Evolutionary conservation across 2,888 invertebrate species (phyloP).

Genomic region (Corythucha ciliata): DNA sequence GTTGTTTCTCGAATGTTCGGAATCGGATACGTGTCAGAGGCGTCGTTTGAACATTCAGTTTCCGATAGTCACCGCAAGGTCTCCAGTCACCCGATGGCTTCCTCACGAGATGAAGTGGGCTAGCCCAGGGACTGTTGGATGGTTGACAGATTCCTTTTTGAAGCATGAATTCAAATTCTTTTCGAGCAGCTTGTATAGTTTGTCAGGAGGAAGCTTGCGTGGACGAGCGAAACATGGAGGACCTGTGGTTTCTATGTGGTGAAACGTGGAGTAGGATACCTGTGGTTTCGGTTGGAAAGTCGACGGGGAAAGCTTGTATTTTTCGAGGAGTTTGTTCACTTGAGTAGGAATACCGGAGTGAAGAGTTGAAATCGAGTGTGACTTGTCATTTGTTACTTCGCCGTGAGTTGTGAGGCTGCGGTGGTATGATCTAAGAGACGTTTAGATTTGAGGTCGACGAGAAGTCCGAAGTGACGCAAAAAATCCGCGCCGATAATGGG

Average conservation of each 20-base stretch:
- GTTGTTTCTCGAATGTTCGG: constrained; percentile 36
- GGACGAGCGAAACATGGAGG: constrained; percentile 37
- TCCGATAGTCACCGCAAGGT: constrained; percentile 41
- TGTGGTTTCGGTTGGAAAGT: too few relatives aligned
- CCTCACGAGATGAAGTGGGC: constrained; percentile 36
- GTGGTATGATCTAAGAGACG: constrained; percentile 22
- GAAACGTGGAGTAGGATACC: too few relatives aligned
- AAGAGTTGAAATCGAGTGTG: neutral
- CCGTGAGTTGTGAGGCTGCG: neutral
- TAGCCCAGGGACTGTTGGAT: constrained; percentile 39
- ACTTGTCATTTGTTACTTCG: neutral
- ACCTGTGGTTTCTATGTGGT: constrained; percentile 37
- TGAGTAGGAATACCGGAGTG: constrained; percentile 5
- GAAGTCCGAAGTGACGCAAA: constrained; percentile 20
- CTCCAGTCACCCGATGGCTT: constrained; percentile 37
- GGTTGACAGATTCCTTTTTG: constrained; percentile 35
- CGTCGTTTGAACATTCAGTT: constrained; percentile 35
- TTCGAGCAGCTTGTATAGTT: constrained; percentile 34
- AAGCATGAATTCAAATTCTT: constrained; percentile 37
- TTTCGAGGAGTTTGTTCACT: neutral
- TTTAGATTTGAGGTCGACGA: constrained; percentile 20
- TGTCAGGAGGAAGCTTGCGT: constrained; percentile 37
- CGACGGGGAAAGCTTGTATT: constrained; percentile 17
- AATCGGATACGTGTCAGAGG: constrained; percentile 37
- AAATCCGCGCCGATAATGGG: constrained; percentile 16